These are phyloP conservation scores for Erinaceus europaeus DNA, from an alignment of 2,113 vertebrate genomes.

Conservation along the genomic window DNA sequence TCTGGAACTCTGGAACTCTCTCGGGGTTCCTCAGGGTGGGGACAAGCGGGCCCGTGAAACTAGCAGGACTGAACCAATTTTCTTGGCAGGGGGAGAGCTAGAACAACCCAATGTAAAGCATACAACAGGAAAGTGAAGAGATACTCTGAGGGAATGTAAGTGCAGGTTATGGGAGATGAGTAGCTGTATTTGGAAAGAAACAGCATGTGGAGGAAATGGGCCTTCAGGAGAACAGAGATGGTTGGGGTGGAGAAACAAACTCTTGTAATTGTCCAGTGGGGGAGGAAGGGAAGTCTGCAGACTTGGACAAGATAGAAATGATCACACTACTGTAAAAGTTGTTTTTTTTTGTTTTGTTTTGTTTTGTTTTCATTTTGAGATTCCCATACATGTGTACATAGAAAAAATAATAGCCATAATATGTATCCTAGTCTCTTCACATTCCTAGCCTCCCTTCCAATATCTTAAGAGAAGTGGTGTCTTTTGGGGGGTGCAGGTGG, in stretches of 20 bases:
- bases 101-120: too few relatives aligned
- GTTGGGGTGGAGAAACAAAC: background rate
- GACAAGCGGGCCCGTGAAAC: too few relatives aligned
- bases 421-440: background rate
- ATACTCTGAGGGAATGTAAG: background rate
- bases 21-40: too few relatives aligned
- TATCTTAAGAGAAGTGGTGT: background rate
- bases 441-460: background rate
- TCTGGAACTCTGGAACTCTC: too few relatives aligned
- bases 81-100: too few relatives aligned
- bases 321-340: too few relatives aligned
- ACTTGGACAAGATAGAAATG: too few relatives aligned
- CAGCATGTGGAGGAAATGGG: background rate
- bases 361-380: too few relatives aligned
- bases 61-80: too few relatives aligned
- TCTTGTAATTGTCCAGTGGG: background rate
- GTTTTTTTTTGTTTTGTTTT: too few relatives aligned
- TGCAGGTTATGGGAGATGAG: background rate
- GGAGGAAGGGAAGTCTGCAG: background rate
- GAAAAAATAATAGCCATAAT: background rate
- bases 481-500: background rate
- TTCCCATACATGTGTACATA: fast-evolving
- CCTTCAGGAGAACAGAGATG: background rate
- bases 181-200: background rate
- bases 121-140: background rate